Base-by-base conservation (phyloP, 2,888 invertebrate species). In the Eilema sororculum region DNA sequence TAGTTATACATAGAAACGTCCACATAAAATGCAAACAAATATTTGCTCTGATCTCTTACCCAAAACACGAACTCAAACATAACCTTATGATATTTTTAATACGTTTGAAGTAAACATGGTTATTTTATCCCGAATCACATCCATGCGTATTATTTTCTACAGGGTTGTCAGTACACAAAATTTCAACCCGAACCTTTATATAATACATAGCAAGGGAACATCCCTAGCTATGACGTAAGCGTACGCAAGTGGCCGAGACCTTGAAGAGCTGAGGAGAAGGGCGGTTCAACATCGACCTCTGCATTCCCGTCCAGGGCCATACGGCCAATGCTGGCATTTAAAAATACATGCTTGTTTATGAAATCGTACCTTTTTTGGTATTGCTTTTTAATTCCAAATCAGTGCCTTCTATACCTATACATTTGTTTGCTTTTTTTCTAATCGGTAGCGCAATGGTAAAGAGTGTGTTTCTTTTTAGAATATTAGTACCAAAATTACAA, bases 231-330 rank as follows among this genome's bases (percentile, higher is more conserved):
- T 89, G 89, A 89, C 89, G 89, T 82, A 83, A 88, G 72, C 65
- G 41, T 78, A 83, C 84, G 83, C 84, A 84, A 74, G 73, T 84
- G 86, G 73, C 88, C 89, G 78, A 88, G 88, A 87, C 88, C 89
- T 85, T 86, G 81, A 67, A 60, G 41, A 59, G 66, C 67, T 62
- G 33, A 65, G 68, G 73, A 71, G 81, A 81, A 84, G 82, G 86
- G 79, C 79, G 76, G 72, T 77, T 74, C 71, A 75, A 76, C 80
- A 80, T 77, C 79, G 77, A 81, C 81, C 82, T 76, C 83, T 77
- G 73, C 80, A 78, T 75, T 75, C 79, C 73, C 72, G 67, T 75
- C 75, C 76, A 71, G n/a, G 71, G 72, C 73, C 73, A 75, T n/a
- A 75, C 67, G 68, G 22, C 60, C 52, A 24, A 24, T 64, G 52